Evolutionary conservation across 2,888 invertebrate genomes (phyloP), one percentile per base, ranked within the genome.

Genomic region (Agrilus mali): DNA sequence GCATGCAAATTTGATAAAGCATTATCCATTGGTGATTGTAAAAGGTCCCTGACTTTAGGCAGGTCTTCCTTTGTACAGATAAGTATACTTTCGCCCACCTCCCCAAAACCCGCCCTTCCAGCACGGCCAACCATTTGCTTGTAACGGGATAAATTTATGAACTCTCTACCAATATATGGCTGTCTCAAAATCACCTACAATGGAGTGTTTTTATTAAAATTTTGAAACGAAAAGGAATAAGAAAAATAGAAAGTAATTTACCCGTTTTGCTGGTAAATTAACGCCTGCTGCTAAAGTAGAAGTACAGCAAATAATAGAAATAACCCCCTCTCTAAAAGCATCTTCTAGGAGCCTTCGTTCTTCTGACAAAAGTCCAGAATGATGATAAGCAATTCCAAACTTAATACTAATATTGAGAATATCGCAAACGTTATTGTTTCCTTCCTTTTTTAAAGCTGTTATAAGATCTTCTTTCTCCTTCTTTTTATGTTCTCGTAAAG

Each of bases 281-380:
- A 97, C 93, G 3, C 96, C 96, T 16, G 96, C 95, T n/a, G 96
- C 96, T 50, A 97, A 70, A 0, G 96, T 97, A 1, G 95, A 94
- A 0, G 96, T 97, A 61, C 94, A 95, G 61, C 93, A 89, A 50
- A 97, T 75, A 27, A 93, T 85, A 47, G 81, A 86, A 32, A 97
- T 67, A n/a, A 78, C 78, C 0, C 90, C 89, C n/a, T 75, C 72
- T 49, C 82, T 75, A 63, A 86, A 94, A 2, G 80, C 85, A 43
- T 85, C 86, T 64, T 96, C 95, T 13, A 96, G 70, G 41, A 89
- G 69, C 50, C 74, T 74, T 27, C 95, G 69, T 69, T 97, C 96
- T 58, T 93, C 94, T 7, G 73, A 73, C 3, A 89, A 90, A 36
- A 97, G 73, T 61, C 64, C 88, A 13, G 88, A 86, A 70, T 97